Percentiles rank a stretch among this genome's conserved stretches.
Evolutionary conservation across 2,888 invertebrate genomes (phyloP).

Genomic region (Dysmachus trigonus): DNA sequence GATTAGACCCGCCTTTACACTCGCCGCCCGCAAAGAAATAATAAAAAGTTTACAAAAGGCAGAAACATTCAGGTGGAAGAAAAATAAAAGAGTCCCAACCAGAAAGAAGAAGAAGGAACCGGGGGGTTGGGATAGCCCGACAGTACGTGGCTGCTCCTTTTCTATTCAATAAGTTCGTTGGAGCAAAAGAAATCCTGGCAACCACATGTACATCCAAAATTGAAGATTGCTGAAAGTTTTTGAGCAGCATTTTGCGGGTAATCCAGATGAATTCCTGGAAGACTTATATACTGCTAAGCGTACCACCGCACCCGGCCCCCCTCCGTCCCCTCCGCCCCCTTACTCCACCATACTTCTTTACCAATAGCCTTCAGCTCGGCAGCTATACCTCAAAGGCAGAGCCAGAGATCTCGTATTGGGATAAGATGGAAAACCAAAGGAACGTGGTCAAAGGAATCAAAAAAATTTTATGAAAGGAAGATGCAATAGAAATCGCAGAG

Average conservation of each 20-base stretch:
- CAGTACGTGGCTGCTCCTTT: conserved; percentile 32
- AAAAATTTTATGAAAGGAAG: conserved; percentile 47
- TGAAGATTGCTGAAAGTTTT: conserved; percentile 43
- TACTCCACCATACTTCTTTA: neutral
- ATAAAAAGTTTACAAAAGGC: conserved; percentile 38
- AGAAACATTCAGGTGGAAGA: conserved; percentile 37
- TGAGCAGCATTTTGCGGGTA: conserved; percentile 42
- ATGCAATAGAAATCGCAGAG: conserved; percentile 42
- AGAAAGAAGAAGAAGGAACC: neutral
- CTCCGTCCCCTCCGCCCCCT: neutral
- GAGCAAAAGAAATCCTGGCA: conserved; percentile 42
- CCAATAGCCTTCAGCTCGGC: conserved; percentile 22
- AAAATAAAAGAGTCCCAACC: conserved; percentile 16
- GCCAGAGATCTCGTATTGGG: conserved; percentile 5
- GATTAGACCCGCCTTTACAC: neutral
- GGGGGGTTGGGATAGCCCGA: neutral
- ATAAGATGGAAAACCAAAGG: conserved; percentile 52
- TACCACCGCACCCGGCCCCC: neutral
- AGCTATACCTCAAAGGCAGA: conserved; percentile 40
- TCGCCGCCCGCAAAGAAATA: conserved; percentile 23
- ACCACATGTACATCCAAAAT: conserved; percentile 42
- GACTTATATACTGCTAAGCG: conserved; percentile 28
- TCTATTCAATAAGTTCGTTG: conserved; percentile 40
- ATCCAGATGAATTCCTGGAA: conserved; percentile 40
- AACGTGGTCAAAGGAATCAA: conserved; percentile 54